Evolutionary conservation across 1,140 invertebrate species (phyloP).

Genomic region (Chironomus tepperi): DNA sequence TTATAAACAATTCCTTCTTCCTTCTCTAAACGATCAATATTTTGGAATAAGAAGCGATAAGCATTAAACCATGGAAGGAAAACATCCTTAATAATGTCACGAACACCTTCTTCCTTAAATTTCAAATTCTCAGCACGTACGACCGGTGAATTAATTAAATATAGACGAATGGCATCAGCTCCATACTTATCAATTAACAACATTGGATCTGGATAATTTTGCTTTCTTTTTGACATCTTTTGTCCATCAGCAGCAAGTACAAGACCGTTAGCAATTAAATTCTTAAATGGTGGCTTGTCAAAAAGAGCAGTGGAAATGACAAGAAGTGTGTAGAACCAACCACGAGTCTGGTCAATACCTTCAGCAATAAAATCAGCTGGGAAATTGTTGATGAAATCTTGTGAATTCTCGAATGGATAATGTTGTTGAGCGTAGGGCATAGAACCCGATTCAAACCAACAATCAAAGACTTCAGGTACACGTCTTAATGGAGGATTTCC

Average conservation of each 20-base stretch:
- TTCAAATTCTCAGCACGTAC: slow-evolving; percentile 92
- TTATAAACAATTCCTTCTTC: slow-evolving; percentile 54
- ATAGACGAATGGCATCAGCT: slow-evolving; percentile 91
- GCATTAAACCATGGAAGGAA: slow-evolving; percentile 99
- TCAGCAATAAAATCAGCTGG: slow-evolving; percentile 99
- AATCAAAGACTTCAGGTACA: slow-evolving; percentile 96
- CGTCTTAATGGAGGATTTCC: slow-evolving; percentile 76
- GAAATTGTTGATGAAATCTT: slow-evolving; percentile 89
- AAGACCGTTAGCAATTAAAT: slow-evolving; percentile 92
- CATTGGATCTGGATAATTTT: slow-evolving; percentile 97
- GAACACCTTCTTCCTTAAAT: slow-evolving; percentile 96
- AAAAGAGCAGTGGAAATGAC: slow-evolving; percentile 96
- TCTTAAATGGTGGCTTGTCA: slow-evolving; percentile 94
- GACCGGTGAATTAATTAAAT: slow-evolving; percentile 97
- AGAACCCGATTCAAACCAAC: slow-evolving; percentile 99
- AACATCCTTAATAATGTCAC: slow-evolving; percentile 94
- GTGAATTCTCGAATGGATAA: slow-evolving; percentile 89
- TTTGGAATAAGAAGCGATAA: slow-evolving; percentile 91
- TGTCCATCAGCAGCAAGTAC: slow-evolving; percentile 93
- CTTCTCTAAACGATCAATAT: slow-evolving; percentile 72
- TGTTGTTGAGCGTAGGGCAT: slow-evolving; percentile 98
- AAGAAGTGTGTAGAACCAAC: slow-evolving; percentile 97
- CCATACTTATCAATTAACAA: slow-evolving; percentile 89
- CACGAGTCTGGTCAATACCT: slow-evolving; percentile 97
- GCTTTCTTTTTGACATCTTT: slow-evolving; percentile 99